These are phyloP conservation scores for Microctenopoma stevenorrisi DNA, from an alignment of 2,797 vertebrate species.

Conservation along the genomic window DNA sequence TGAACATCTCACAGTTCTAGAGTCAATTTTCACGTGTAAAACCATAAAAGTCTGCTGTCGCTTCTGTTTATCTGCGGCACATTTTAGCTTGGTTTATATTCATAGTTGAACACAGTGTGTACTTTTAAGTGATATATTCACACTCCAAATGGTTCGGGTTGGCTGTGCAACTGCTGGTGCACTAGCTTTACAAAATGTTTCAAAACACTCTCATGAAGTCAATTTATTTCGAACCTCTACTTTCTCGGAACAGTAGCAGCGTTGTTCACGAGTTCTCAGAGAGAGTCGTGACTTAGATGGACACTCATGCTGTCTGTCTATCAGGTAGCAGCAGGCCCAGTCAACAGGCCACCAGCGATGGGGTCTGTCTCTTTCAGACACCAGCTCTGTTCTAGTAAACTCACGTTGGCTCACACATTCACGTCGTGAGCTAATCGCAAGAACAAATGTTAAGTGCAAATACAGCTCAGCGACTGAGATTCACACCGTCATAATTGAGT, in stretches of 20 bases:
- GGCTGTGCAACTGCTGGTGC: not conserved
- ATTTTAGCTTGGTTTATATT: conserved; percentile 9
- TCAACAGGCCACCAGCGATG: conserved; percentile 42
- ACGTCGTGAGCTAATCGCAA: conserved; percentile 36
- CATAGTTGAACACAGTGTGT: conserved; percentile 14
- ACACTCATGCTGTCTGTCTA: conserved; percentile 66
- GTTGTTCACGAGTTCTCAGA: conserved; percentile 18
- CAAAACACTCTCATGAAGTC: conserved; percentile 32
- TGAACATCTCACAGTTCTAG: conserved; percentile 9
- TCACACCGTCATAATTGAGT: conserved; percentile 35
- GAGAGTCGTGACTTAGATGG: conserved; percentile 53
- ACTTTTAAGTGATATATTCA: conserved; percentile 33
- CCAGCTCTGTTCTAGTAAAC: conserved; percentile 69
- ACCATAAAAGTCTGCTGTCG: conserved; percentile 2
- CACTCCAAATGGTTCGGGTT: conserved; percentile 10
- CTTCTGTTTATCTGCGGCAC: not conserved
- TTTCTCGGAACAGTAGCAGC: conserved; percentile 1
- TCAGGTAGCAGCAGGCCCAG: conserved; percentile 66
- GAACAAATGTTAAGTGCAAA: conserved; percentile 66
- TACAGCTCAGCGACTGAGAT: conserved; percentile 45
- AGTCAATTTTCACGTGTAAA: not conserved
- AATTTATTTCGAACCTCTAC: conserved; percentile 25
- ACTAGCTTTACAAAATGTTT: not conserved
- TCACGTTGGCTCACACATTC: conserved; percentile 56
- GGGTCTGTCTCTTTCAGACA: conserved; percentile 61